A percentile compares a stretch with the other conserved stretches of the same genome.
These are phyloP conservation scores for Paramormyrops kingsleyae DNA, from an alignment of 2,113 vertebrate genomes.

Conservation along the genomic window DNA sequence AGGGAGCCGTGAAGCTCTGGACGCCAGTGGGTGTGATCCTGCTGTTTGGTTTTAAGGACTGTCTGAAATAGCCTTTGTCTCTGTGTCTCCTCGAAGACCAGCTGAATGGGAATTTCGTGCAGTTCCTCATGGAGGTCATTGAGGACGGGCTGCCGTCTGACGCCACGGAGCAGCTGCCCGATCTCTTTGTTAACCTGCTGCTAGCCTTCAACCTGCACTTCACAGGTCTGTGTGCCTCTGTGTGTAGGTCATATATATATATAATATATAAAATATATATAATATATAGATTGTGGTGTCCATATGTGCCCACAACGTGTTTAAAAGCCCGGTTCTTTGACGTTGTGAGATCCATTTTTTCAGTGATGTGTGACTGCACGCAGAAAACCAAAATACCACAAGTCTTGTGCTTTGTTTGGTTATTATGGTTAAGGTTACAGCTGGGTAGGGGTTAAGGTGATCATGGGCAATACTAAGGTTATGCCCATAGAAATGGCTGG, in stretches of 20 bases:
- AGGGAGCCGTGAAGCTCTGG: background rate
- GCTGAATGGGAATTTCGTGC: slow-evolving; percentile 82
- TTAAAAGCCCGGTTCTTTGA: background rate
- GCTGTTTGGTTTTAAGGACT: background rate
- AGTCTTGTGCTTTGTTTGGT: too few relatives aligned
- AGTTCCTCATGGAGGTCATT: slow-evolving; percentile 82
- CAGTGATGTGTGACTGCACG: too few relatives aligned
- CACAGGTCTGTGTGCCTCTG: slow-evolving; percentile 59
- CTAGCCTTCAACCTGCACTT: slow-evolving; percentile 93
- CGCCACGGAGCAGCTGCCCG: slow-evolving; percentile 84
- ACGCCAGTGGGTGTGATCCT: background rate
- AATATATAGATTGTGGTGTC: too few relatives aligned
- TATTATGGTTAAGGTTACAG: too few relatives aligned
- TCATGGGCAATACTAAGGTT: too few relatives aligned
- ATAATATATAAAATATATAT: too few relatives aligned
- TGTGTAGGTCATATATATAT: background rate
- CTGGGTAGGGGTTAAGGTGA: too few relatives aligned
- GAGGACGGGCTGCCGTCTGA: slow-evolving; percentile 88
- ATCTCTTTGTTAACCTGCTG: slow-evolving; percentile 85
- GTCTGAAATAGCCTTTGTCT: background rate
- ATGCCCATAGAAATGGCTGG: too few relatives aligned
- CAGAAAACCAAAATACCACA: too few relatives aligned
- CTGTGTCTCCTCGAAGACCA: slow-evolving; percentile 68
- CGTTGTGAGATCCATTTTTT: too few relatives aligned
- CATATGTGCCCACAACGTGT: too few relatives aligned